Conservation (phyloP, 2,888 invertebrate genomes). For the Lepidocyrtinus sp. region DNA sequence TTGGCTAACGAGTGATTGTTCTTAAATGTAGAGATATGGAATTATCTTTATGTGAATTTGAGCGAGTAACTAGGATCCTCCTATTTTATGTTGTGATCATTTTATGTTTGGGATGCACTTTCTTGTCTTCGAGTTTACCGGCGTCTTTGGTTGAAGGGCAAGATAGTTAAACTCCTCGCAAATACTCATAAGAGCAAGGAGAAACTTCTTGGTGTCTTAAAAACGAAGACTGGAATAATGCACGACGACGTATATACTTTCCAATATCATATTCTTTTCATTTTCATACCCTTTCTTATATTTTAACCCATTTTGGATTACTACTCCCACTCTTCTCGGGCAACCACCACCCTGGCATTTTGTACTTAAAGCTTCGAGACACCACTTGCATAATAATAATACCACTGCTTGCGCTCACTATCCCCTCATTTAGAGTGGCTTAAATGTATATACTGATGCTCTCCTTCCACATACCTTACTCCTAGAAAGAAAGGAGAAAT, state of each 20-base stretch:
- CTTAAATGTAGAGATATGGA: background rate
- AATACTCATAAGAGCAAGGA: too few relatives aligned
- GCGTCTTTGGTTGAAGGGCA: too few relatives aligned
- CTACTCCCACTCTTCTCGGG: constrained; percentile 20
- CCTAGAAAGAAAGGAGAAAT: constrained; percentile 18
- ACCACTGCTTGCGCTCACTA: background rate
- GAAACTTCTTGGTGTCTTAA: too few relatives aligned
- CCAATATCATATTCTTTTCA: too few relatives aligned
- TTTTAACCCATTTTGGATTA: constrained; percentile 22
- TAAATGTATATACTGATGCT: background rate
- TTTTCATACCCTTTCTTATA: constrained; percentile 1
- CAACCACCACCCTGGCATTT: constrained; percentile 5
- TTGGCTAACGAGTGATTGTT: constrained; percentile 28
- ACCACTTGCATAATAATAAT: constrained; percentile 5
- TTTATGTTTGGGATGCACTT: constrained; percentile 7
- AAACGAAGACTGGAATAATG: too few relatives aligned
- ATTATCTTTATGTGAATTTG: background rate
- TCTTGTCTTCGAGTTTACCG: background rate
- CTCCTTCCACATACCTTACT: background rate
- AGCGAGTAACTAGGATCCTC: constrained; percentile 39
- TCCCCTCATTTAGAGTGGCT: background rate
- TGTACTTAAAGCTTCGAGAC: background rate
- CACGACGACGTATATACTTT: too few relatives aligned
- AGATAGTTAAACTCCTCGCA: too few relatives aligned
- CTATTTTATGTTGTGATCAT: constrained; percentile 49